Evolutionary conservation across 2,888 invertebrate species (phyloP), one percentile per base, ranked within the genome.

Genomic region (Microdon myrmicae): DNA sequence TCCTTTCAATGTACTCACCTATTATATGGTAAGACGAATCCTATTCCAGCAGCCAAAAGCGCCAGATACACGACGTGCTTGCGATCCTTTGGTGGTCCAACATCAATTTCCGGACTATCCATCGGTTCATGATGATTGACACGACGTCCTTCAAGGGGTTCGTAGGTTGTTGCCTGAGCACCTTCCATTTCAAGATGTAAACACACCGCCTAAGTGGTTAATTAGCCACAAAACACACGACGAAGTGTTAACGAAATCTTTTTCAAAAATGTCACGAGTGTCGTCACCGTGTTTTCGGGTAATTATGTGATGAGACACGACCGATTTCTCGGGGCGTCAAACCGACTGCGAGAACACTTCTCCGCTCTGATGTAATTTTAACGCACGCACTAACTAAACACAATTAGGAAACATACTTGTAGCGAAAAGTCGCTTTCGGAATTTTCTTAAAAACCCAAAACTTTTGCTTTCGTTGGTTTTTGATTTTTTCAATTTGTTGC

Each of bases 11-110:
- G 22, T 32, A 69, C 68, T 73, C 80, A 92, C 92, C 92, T 94
- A 84, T 94, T 94, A 81, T 94, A 95, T 6, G 95, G 95, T 61
- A 95, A 83, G 38, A 95, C 84, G 76, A 95, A 95, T 29, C 94
- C 94, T 68, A 91, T 88, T 9, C 95, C 95, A 17, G 94, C 93
- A 49, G 94, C 82, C 44, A 94, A 84, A 61, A 95, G 69, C 7
- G 80, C 78, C 68, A 80, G 68, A 58, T 80, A 80, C 10, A 80
- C 79, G 23, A 75, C 73, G 59, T 79, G 76, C 47, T 76, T 72
- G 6, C 75, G 76, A 72, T 80, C 80, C 71, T 77, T 77, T 31
- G 80, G 80, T 3, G 79, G 75, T 28, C 76, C 75, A 31, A 75
- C 68, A 68, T 79, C 78, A 31, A 72, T 73, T 67, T 79, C 80